Conservation (phyloP, 2,888 invertebrate species). For the Heliconius hortense region DNA sequence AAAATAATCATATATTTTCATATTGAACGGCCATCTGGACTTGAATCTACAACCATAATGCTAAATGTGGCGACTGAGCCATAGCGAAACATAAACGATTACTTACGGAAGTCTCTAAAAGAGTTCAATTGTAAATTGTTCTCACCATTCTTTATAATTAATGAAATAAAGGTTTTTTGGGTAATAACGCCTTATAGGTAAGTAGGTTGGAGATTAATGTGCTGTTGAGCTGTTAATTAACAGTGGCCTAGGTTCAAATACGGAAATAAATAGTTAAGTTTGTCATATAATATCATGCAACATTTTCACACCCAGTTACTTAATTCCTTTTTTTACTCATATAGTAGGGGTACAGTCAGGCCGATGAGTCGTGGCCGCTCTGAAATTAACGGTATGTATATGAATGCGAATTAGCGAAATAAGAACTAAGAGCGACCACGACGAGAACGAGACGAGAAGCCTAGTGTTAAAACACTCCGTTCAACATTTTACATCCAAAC, state of each 20-base stretch:
- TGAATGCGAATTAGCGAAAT: too few species aligned
- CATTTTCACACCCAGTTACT: not conserved
- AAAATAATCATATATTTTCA: too few species aligned
- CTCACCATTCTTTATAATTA: constrained; percentile 35
- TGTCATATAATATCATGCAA: not conserved
- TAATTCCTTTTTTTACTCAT: not conserved
- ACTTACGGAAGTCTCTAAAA: constrained; percentile 1
- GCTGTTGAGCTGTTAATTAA: constrained; percentile 13
- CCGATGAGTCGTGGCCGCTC: not conserved
- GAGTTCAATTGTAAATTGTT: constrained; percentile 23
- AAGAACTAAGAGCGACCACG: too few species aligned
- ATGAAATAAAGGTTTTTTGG: constrained; percentile 28
- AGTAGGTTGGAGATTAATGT: constrained; percentile 15
- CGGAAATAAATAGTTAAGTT: not conserved
- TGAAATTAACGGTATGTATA: too few species aligned
- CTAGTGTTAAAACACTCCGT: not conserved
- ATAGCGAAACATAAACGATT: not conserved
- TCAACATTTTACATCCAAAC: not conserved
- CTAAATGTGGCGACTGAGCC: not conserved
- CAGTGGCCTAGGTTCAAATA: not conserved
- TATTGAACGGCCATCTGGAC: too few species aligned
- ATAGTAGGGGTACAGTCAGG: not conserved
- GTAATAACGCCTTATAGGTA: constrained; percentile 29
- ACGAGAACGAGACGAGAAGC: not conserved
- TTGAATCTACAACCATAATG: not conserved